These are phyloP conservation scores for Sarotherodon lohbergeri DNA, from an alignment of 2,113 vertebrate species.

Conservation along the genomic window DNA sequence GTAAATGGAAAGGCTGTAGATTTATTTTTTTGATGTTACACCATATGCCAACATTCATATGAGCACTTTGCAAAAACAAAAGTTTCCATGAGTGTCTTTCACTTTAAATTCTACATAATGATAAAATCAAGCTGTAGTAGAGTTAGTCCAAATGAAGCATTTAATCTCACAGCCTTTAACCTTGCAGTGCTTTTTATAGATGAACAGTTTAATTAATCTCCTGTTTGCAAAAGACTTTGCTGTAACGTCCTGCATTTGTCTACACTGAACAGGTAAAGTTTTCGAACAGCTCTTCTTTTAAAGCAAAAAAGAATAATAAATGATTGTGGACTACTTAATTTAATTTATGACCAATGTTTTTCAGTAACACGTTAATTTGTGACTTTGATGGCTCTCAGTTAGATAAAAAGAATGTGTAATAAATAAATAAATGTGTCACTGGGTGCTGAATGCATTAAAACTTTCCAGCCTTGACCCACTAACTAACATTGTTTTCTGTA, in stretches of 20 bases:
- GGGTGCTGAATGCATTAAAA: neutral
- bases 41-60: conserved; percentile 19
- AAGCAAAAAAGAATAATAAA: neutral
- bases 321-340: neutral
- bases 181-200: neutral
- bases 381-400: no score
- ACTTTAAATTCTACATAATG: neutral
- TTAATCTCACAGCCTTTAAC: neutral
- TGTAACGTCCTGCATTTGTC: neutral
- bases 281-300: neutral
- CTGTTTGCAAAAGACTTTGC: neutral
- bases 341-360: neutral
- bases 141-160: neutral
- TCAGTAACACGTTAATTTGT: neutral
- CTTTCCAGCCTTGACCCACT: neutral
- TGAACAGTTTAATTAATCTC: neutral
- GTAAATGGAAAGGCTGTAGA: conserved; percentile 15
- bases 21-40: neutral
- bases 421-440: neutral
- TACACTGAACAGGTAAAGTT: neutral
- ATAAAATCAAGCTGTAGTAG: neutral
- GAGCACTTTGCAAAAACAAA: neutral
- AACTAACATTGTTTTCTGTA: neutral
- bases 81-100: neutral
- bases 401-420: neutral